Conservation (phyloP, 1,140 invertebrate genomes). For the Riptortus pedestris region DNA sequence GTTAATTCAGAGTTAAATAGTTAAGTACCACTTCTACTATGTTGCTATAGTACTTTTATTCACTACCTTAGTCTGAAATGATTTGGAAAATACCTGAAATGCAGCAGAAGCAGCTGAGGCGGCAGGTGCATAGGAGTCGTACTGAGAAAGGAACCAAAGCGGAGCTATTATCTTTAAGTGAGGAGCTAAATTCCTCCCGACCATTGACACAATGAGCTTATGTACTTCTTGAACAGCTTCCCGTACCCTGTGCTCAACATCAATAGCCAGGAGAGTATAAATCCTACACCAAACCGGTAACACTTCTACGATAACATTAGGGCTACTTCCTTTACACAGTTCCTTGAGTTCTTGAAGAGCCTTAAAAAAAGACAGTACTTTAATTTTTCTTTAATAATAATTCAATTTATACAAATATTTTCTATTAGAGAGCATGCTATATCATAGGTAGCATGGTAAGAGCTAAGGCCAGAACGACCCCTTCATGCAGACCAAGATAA, state of each 20-base stretch:
- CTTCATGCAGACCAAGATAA: no score
- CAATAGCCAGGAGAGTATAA: conserved; percentile 59
- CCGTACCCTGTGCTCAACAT: conserved; percentile 66
- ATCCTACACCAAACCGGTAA: conserved; percentile 68
- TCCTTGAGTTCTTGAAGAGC: conserved; percentile 24
- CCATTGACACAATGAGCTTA: conserved; percentile 49
- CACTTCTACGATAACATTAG: conserved; percentile 45
- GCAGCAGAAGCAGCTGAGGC: conserved; percentile 57
- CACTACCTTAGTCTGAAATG: no score
- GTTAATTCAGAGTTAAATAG: no score
- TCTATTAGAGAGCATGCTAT: no score
- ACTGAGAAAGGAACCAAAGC: conserved; percentile 65
- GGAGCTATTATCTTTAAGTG: conserved; percentile 64
- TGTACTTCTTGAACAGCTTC: conserved; percentile 62
- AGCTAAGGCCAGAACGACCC: no score
- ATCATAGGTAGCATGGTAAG: no score
- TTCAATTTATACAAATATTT: conserved; percentile 2
- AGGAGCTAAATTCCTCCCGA: conserved; percentile 62
- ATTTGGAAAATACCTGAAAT: conserved; percentile 56
- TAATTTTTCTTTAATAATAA: not conserved
- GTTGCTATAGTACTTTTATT: no score
- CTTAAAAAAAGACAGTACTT: conserved; percentile 8
- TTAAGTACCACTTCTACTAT: no score
- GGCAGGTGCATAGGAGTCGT: conserved; percentile 69
- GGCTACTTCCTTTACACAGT: not conserved